phyloP scores from a whole-genome alignment of 2,888 invertebrate species.

The Allygus modestus region DNA sequence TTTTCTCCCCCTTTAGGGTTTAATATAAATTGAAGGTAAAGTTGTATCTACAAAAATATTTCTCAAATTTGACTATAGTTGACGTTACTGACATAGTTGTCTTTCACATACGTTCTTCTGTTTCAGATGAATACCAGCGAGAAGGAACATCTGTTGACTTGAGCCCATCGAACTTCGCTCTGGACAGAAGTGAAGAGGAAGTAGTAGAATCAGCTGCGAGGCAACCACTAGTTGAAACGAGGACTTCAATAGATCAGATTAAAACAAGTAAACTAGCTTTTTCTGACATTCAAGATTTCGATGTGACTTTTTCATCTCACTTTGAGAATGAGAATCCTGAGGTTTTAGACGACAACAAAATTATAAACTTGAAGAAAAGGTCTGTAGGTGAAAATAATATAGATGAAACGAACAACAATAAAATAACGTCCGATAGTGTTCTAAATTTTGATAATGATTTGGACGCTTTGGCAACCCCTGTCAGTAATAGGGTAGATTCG shows the following conservation, averaged over 20 bases:
- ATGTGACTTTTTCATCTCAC: slow-evolving; percentile 25
- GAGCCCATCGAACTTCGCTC: slow-evolving; percentile 32
- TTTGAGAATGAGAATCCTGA: slow-evolving; percentile 15
- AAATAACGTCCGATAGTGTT: not conserved
- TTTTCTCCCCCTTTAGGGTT: too few relatives aligned
- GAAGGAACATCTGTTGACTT: slow-evolving; percentile 19
- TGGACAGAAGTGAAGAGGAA: slow-evolving; percentile 12
- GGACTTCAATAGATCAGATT: slow-evolving; percentile 7
- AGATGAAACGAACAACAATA: slow-evolving; percentile 23
- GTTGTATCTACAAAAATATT: too few relatives aligned
- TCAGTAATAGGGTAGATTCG: slow-evolving; percentile 23
- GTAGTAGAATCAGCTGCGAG: slow-evolving; percentile 21
- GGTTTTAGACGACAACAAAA: not conserved
- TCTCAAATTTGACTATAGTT: too few relatives aligned
- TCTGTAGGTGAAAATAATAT: not conserved
- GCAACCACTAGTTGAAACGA: slow-evolving; percentile 20
- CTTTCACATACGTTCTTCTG: not conserved
- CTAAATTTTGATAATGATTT: slow-evolving; percentile 31
- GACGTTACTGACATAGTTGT: too few relatives aligned
- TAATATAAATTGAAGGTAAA: too few relatives aligned
- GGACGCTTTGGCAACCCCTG: slow-evolving; percentile 43
- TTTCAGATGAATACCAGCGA: slow-evolving; percentile 45
- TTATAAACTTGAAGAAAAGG: slow-evolving; percentile 20
- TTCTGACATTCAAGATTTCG: slow-evolving; percentile 12
- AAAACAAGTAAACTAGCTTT: slow-evolving; percentile 11